A percentile compares a stretch with the other conserved stretches of the same genome.
Evolutionary conservation across 2,888 invertebrate genomes (phyloP).

Genomic region (Teleogryllus oceanicus): DNA sequence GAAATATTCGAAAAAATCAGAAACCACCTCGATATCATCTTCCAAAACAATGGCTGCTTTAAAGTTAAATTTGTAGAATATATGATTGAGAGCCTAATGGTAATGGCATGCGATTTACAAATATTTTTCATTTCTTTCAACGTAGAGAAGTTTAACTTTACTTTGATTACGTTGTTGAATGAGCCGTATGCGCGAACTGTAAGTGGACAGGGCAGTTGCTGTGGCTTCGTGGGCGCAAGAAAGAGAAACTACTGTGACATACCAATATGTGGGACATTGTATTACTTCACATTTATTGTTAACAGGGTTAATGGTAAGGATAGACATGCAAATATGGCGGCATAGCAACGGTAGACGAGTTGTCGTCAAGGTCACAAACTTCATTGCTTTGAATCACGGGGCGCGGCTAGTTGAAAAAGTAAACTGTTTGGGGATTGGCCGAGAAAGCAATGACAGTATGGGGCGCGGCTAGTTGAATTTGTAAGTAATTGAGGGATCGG

Average conservation of each 20-base stretch:
- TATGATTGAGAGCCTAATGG: not conserved
- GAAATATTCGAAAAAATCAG: constrained; percentile 20
- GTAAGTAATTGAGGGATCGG: too few relatives aligned
- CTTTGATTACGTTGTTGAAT: not conserved
- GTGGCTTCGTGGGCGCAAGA: not conserved
- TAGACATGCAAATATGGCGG: too few relatives aligned
- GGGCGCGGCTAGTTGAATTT: too few relatives aligned
- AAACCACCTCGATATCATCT: constrained; percentile 4
- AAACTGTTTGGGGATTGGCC: too few relatives aligned
- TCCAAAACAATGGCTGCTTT: not conserved
- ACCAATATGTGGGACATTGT: too few relatives aligned
- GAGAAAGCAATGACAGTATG: too few relatives aligned
- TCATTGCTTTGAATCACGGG: too few relatives aligned
- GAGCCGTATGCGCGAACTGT: not conserved
- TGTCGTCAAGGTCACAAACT: too few relatives aligned
- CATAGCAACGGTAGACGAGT: too few relatives aligned
- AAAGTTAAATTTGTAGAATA: not conserved
- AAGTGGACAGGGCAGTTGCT: not conserved
- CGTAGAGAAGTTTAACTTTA: not conserved
- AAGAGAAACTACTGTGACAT: not conserved
- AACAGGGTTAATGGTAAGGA: too few relatives aligned
- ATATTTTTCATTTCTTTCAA: not conserved
- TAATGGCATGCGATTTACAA: not conserved
- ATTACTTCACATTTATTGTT: too few relatives aligned
- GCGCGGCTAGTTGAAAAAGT: too few relatives aligned